phyloP scores from a whole-genome alignment of 2,113 vertebrate species.

The Platanista minor region DNA sequence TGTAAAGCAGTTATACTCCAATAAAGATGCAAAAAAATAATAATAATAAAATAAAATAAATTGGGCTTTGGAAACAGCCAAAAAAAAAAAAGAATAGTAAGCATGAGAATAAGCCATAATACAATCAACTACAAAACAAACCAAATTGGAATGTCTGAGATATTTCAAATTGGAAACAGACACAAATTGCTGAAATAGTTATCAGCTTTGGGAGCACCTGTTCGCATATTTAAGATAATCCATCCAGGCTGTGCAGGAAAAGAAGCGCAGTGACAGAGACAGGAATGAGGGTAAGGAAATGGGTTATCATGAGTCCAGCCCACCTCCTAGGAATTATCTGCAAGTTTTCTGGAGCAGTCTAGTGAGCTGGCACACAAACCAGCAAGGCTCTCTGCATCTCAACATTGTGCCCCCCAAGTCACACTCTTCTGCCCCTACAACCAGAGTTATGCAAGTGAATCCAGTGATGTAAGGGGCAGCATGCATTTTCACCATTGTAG shows the following conservation, averaged over 20 bases:
- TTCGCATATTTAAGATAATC: background rate
- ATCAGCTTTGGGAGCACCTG: background rate
- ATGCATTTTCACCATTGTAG: conserved; percentile 56
- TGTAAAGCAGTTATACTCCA: too few species aligned
- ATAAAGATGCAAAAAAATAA: too few species aligned
- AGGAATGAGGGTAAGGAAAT: background rate
- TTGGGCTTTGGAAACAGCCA: background rate
- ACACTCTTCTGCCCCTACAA: background rate
- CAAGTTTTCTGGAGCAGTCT: conserved; percentile 17
- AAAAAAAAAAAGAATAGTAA: background rate
- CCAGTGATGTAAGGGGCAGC: background rate
- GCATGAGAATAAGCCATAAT: background rate
- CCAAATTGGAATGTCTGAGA: background rate
- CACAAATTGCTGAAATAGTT: background rate
- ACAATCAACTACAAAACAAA: background rate
- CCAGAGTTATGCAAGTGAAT: conserved; percentile 26
- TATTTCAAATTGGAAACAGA: conserved; percentile 25
- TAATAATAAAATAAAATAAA: too few species aligned
- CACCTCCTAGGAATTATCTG: background rate
- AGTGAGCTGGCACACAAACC: background rate
- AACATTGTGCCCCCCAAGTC: background rate
- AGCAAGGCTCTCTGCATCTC: background rate
- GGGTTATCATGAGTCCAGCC: background rate
- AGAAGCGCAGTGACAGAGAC: background rate
- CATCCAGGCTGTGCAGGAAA: background rate